Conservation (phyloP, 2,113 vertebrate genomes). For the Abramis brama region DNA sequence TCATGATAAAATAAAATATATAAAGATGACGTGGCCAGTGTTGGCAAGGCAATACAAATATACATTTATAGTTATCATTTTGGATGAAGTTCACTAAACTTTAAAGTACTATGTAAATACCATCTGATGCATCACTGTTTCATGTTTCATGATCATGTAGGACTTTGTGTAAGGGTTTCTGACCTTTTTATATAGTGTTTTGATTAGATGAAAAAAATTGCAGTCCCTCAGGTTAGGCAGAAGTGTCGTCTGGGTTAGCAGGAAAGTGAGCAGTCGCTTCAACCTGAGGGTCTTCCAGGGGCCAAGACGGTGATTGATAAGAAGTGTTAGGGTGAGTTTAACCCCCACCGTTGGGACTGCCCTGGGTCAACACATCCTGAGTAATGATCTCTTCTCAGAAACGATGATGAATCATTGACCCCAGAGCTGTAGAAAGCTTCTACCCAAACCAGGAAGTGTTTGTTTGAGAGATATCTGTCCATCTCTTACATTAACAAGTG, state of each 20-base stretch:
- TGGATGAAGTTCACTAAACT: neutral
- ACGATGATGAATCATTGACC: slow-evolving; percentile 42
- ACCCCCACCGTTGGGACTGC: slow-evolving; percentile 21
- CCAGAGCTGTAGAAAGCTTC: neutral
- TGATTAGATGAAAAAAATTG: neutral
- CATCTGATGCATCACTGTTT: too few species aligned
- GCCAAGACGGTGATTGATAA: slow-evolving; percentile 29
- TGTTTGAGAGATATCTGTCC: neutral
- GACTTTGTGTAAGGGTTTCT: neutral
- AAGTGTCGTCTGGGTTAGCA: slow-evolving; percentile 20
- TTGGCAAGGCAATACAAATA: neutral
- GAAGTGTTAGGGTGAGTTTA: slow-evolving; percentile 33
- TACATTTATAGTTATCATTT: neutral
- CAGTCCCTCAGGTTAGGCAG: neutral
- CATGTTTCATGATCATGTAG: neutral
- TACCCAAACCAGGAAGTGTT: slow-evolving; percentile 18
- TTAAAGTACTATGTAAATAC: neutral
- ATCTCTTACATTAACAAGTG: neutral
- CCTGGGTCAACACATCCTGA: slow-evolving; percentile 49
- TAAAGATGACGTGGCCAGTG: too few species aligned
- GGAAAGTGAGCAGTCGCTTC: slow-evolving; percentile 26
- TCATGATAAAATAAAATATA: too few species aligned
- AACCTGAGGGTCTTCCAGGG: slow-evolving; percentile 20
- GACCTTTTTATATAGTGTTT: neutral
- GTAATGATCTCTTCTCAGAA: slow-evolving; percentile 20